Base-by-base conservation (phyloP, 2,113 vertebrate species). In the Paedocypris sp. region DNA sequence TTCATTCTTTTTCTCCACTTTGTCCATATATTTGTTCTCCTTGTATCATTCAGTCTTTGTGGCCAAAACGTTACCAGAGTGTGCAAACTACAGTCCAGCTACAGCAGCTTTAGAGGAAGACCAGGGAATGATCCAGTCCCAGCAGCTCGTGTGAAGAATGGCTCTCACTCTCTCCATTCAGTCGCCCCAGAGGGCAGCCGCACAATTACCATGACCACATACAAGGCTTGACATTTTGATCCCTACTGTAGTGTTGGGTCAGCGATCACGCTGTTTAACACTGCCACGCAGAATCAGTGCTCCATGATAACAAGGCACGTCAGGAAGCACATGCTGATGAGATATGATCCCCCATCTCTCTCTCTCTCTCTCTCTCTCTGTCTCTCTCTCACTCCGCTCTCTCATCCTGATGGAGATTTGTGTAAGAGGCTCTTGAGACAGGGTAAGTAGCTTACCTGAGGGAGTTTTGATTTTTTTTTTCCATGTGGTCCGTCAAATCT, bases 371-470 rank as follows among this genome's bases (percentile, higher is more conserved):
- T 28, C 10, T 10, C n/a, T n/a, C n/a, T n/a, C n/a, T n/a, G n/a
- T n/a, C n/a, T n/a, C n/a, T n/a, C n/a, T n/a, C n/a, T n/a, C n/a
- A n/a, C n/a, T n/a, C n/a, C n/a, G n/a, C 31, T 18, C 57, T 25
- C 52, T 43, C 54, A 52, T 32, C 32, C 47, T 53, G 29, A 67
- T 54, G 49, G 78, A 73, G 78, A 79, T 78, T 76, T 74, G 71
- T 74, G 66, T 69, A 74, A 69, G 69, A 77, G 74, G 73, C 77
- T 69, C 70, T 72, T 62, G 75, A 76, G 73, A 75, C 64, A 46
- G 75, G 75, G 73, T 82, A 73, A 84, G 80, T 75, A 70, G 75
- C 68, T 84, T 81, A 75, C 13, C 63, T 71, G 69, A 72, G 65
- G 64, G 60, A 60, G 42, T 73, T 68, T 68, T 74, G 79, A 77